Percentiles rank a stretch among this genome's conserved stretches.
Conservation (phyloP, 2,888 invertebrate species). For the Limnephilus auricula region DNA sequence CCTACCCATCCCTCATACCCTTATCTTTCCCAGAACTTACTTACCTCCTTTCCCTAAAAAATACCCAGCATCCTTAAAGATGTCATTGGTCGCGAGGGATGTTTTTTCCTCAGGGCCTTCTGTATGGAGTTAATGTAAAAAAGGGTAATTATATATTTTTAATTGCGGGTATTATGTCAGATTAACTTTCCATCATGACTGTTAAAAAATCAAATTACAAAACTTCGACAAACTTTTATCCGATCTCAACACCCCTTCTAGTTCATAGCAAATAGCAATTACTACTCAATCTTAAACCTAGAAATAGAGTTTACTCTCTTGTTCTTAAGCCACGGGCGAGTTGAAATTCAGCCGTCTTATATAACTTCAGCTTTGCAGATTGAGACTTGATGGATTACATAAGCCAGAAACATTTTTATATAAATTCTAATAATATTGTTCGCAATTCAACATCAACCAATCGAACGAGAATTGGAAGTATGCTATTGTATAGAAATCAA, state of each 20-base stretch:
- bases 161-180: not conserved
- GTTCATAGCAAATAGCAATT: not conserved
- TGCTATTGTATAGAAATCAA: too few relatives aligned
- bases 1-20: too few relatives aligned
- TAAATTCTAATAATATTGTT: too few relatives aligned
- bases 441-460: too few relatives aligned
- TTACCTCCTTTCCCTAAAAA: too few relatives aligned
- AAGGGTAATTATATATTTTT: not conserved
- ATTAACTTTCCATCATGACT: not conserved
- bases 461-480: too few relatives aligned
- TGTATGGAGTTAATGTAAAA: too few relatives aligned
- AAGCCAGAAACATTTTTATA: not conserved
- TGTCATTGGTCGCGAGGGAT: too few relatives aligned
- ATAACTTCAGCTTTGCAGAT: not conserved
- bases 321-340: not conserved
- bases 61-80: too few relatives aligned
- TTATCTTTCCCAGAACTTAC: too few relatives aligned
- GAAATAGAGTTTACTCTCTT: not conserved
- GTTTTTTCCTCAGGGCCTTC: too few relatives aligned
- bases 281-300: not conserved
- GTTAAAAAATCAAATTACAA: not conserved
- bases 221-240: not conserved
- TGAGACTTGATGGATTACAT: not conserved
- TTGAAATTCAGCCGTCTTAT: not conserved
- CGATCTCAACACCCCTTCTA: not conserved